phyloP scores from a whole-genome alignment of 2,888 invertebrate species.

The Pyrochroa serraticornis region DNA sequence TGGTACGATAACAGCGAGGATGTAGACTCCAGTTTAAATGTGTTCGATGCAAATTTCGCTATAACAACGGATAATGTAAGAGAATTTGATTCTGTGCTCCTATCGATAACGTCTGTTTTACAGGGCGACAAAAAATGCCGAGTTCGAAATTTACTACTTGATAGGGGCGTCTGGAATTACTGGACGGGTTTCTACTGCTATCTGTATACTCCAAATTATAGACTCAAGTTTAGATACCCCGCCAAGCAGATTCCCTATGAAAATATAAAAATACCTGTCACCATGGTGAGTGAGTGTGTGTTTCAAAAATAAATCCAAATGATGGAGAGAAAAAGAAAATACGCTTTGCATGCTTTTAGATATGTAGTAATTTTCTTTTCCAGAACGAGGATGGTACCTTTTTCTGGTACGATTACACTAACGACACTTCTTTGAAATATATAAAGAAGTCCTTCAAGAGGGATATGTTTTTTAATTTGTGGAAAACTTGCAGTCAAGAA shows the following conservation, averaged over 20 bases:
- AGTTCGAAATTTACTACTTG: too few relatives aligned
- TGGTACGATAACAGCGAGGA: too few relatives aligned
- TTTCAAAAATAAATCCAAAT: not conserved
- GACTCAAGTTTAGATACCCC: slow-evolving; percentile 2
- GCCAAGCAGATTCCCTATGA: not conserved
- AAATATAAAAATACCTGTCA: not conserved
- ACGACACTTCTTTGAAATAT: slow-evolving; percentile 28
- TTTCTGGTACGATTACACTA: slow-evolving; percentile 27
- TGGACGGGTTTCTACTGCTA: slow-evolving; percentile 39
- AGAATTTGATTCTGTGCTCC: too few relatives aligned
- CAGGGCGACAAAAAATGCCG: too few relatives aligned
- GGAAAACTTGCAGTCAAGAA: slow-evolving; percentile 44
- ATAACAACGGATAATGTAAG: too few relatives aligned
- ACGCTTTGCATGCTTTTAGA: too few relatives aligned
- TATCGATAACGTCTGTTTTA: too few relatives aligned
- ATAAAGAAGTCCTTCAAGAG: slow-evolving; percentile 45
- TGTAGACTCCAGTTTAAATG: too few relatives aligned
- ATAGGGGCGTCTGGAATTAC: slow-evolving; percentile 33
- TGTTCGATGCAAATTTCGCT: too few relatives aligned
- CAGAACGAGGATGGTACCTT: slow-evolving; percentile 26
- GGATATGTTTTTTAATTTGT: slow-evolving; percentile 43
- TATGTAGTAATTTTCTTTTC: not conserved
- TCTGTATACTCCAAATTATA: slow-evolving; percentile 31
- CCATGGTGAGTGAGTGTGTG: slow-evolving; percentile 1
- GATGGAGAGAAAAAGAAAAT: too few relatives aligned